These are phyloP conservation scores for Caerostris darwini DNA, from an alignment of 1,140 invertebrate species.

Conservation along the genomic window DNA sequence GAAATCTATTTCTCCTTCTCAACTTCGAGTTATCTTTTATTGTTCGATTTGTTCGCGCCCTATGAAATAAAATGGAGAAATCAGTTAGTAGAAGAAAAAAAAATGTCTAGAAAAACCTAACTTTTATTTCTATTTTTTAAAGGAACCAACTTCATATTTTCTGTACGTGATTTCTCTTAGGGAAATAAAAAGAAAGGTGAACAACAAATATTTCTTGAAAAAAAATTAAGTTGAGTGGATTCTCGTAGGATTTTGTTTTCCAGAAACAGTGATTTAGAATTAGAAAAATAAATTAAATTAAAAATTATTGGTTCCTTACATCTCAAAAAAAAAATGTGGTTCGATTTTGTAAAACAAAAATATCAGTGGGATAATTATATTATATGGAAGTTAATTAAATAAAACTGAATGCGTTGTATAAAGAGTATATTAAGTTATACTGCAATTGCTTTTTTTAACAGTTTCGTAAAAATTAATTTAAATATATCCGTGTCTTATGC, in stretches of 20 bases:
- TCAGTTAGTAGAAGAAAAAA: not conserved
- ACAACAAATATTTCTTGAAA: not conserved
- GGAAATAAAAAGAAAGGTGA: not conserved
- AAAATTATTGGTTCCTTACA: too few species aligned
- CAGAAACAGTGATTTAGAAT: not conserved
- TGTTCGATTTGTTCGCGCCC: slow-evolving; percentile 15
- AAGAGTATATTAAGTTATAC: too few species aligned
- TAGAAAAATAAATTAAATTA: too few species aligned
- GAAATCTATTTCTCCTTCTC: not conserved
- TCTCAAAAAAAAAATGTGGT: too few species aligned
- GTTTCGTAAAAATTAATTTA: too few species aligned
- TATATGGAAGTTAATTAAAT: not conserved
- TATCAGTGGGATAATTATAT: not conserved
- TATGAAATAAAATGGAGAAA: not conserved
- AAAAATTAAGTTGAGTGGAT: not conserved
- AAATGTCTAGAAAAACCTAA: slow-evolving; percentile 1
- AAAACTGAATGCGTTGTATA: too few species aligned
- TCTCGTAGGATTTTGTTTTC: not conserved
- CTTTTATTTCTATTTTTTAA: not conserved
- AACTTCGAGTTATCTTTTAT: not conserved
- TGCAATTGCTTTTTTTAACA: too few species aligned
- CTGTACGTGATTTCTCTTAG: not conserved
- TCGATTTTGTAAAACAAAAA: not conserved
- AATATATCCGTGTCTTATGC: too few species aligned
- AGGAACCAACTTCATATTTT: not conserved